Conservation (phyloP, 2,888 invertebrate species). For the Nomada ruficornis region DNA sequence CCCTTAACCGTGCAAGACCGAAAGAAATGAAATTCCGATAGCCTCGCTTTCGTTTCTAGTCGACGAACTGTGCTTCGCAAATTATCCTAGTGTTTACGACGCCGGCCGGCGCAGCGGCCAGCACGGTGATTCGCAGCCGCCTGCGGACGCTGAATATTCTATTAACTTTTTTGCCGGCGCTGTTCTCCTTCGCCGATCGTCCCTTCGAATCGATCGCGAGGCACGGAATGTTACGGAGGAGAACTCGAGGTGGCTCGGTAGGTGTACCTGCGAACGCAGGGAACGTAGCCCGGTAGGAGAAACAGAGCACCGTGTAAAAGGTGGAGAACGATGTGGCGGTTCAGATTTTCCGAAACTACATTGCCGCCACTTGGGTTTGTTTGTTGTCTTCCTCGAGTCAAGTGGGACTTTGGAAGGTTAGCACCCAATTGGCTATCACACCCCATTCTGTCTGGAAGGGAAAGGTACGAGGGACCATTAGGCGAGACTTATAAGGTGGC, state of each 20-base stretch:
- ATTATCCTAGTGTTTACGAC: slow-evolving; percentile 28
- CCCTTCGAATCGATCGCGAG: slow-evolving; percentile 2
- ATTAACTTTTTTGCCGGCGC: slow-evolving; percentile 22
- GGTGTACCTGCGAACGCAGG: neutral
- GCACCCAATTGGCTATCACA: slow-evolving; percentile 76
- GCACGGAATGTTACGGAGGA: neutral
- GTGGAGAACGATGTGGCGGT: slow-evolving; percentile 15
- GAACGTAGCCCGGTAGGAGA: neutral
- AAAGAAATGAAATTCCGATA: slow-evolving; percentile 25
- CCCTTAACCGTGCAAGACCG: no score
- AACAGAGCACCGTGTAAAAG: slow-evolving; percentile 20
- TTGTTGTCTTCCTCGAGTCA: slow-evolving; percentile 75
- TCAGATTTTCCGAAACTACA: neutral
- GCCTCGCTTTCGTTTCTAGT: slow-evolving; percentile 24
- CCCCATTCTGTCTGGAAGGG: slow-evolving; percentile 64
- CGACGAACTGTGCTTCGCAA: slow-evolving; percentile 32
- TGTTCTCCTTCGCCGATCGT: slow-evolving; percentile 4
- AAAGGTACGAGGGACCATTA: slow-evolving; percentile 74
- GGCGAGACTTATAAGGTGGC: slow-evolving; percentile 69
- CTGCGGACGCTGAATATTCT: slow-evolving; percentile 32
- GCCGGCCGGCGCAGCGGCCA: no score
- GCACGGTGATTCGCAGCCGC: neutral
- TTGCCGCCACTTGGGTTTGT: slow-evolving; percentile 62
- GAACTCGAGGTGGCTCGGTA: neutral
- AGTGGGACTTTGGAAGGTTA: slow-evolving; percentile 76